Percentiles rank a stretch among this genome's conserved stretches.
Conservation (phyloP, 2,113 vertebrate genomes). For the Suricata suricatta region DNA sequence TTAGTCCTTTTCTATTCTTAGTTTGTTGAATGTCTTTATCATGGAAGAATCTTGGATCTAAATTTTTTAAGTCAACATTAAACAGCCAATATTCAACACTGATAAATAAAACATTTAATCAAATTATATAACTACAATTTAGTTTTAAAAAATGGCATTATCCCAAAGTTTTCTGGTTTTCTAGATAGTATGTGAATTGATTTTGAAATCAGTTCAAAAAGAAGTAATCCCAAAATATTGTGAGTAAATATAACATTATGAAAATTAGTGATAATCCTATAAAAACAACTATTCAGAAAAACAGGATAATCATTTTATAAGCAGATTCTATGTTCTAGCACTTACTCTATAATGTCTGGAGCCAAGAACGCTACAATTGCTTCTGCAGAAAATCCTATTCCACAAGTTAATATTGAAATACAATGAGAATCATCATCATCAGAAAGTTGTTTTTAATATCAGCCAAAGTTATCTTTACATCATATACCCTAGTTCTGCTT, state of each 20-base stretch:
- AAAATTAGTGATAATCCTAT: background rate
- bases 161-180: background rate
- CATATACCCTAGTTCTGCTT: background rate
- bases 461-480: background rate
- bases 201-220: background rate
- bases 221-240: background rate
- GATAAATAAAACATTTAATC: background rate
- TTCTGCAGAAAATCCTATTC: background rate
- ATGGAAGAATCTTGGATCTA: background rate
- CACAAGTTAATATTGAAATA: background rate
- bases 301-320: background rate
- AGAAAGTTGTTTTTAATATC: background rate
- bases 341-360: background rate
- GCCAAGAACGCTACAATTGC: background rate
- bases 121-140: background rate
- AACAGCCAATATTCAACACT: background rate
- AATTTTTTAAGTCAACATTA: background rate
- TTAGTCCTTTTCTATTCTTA: background rate
- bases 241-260: background rate
- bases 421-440: background rate
- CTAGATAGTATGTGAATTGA: background rate
- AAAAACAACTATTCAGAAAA: background rate
- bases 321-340: background rate
- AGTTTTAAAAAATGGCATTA: background rate
- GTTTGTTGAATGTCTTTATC: background rate